Percentiles rank a stretch among this genome's conserved stretches.
These are phyloP conservation scores for Griposia aprilina DNA, from an alignment of 2,888 invertebrate species.

Conservation along the genomic window DNA sequence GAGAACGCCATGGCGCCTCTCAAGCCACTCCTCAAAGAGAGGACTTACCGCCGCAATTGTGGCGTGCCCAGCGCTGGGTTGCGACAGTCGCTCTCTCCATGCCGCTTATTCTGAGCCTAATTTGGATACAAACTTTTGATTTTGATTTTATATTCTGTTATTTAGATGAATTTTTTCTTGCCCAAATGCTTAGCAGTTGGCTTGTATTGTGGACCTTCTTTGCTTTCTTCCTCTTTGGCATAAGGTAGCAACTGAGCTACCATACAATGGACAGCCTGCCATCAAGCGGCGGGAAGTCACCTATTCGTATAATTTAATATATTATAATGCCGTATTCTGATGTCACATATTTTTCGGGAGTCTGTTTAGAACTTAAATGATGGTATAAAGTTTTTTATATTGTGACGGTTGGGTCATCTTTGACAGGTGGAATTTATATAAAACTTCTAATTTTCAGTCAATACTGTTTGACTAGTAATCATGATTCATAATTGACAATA, in stretches of 20 bases:
- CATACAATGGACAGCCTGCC: constrained; percentile 61
- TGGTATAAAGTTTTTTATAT: constrained; percentile 25
- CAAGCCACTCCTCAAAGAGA: too few relatives aligned
- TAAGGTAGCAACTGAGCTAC: constrained; percentile 60
- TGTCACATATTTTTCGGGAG: constrained; percentile 61
- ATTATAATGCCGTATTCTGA: constrained; percentile 62
- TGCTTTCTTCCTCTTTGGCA: background rate
- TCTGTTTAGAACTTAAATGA: constrained; percentile 44
- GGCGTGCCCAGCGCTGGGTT: too few relatives aligned
- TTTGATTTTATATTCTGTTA: background rate
- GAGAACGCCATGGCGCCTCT: too few relatives aligned
- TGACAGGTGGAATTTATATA: constrained; percentile 53
- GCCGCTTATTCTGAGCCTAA: too few relatives aligned
- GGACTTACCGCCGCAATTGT: too few relatives aligned
- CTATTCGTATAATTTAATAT: constrained; percentile 68
- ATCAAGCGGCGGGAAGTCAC: constrained; percentile 68
- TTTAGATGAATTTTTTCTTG: background rate
- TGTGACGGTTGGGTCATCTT: constrained; percentile 7
- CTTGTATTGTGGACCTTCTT: constrained; percentile 20
- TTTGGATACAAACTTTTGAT: too few relatives aligned
- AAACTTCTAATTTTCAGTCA: constrained; percentile 13
- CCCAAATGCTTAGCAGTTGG: background rate
- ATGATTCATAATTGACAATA: too few relatives aligned
- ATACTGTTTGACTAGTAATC: too few relatives aligned
- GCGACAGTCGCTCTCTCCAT: too few relatives aligned